Evolutionary conservation across 2,797 vertebrate genomes (phyloP), one percentile per base, ranked within the genome.

Genomic region (Hemibagrus guttatus): DNA sequence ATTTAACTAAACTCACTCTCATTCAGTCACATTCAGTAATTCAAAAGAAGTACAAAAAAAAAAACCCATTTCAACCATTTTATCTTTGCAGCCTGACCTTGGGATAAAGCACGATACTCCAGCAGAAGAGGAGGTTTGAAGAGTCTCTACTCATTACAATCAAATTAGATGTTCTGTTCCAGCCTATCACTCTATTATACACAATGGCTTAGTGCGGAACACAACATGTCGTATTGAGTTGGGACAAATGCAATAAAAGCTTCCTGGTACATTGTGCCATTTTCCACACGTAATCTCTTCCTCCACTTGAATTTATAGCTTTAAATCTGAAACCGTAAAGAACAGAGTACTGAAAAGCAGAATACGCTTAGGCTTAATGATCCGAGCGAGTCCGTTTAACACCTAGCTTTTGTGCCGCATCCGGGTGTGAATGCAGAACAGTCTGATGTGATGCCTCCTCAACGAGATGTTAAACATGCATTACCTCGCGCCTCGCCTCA

Each of bases 401-500:
- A 84, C 35, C 79, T 76, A 3, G 63, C 54, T 71, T 63, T n/a
- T 63, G 54, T 11, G 35, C 8, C 17, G 64, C 66, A 42, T 85
- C 64, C 66, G 68, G 14, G 61, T 83, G 84, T 87, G 79, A 81
- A 78, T 52, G 35, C 75, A 58, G 49, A 83, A 69, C 82, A 84
- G 19, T 56, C 78, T 16, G 56, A 72, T 76, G 71, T 26, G 71
- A 88, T 5, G 54, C 46, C 61, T 83, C 85, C 46, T 76, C 72
- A 87, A 89, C 74, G 89, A 85, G 86, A 88, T 74, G 89, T 87
- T 87, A 89, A 88, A 83, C 58, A 54, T 46, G 14, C 46, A 76
- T 56, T 28, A 88, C 54, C n/a, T 89, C 19, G 75, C 85, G 83
- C 82, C 58, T 63, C 13, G 1, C 23, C 61, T 71, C 59, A 75